Evolutionary conservation across 2,888 invertebrate genomes (phyloP), one percentile per base, ranked within the genome.

Genomic region (Cephalotes varians): DNA sequence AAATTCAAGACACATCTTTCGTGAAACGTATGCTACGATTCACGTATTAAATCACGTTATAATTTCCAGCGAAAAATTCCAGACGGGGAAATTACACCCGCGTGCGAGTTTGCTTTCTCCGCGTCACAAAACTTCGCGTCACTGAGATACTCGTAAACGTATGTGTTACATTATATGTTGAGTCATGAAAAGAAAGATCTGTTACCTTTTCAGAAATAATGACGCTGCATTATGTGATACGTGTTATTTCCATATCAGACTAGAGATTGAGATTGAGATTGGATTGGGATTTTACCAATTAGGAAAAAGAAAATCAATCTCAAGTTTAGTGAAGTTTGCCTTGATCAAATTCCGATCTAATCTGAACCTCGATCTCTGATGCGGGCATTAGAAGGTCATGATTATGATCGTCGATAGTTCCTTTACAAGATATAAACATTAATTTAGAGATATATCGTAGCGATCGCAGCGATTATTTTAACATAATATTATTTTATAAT

Each of bases 11-110:
- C 77, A 56, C n/a, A n/a, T 15, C n/a, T 69, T 28, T 69, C 44
- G 74, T 18, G 44, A 79, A 72, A 79, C 77, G 73, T 69, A 77
- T 72, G 56, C 73, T 31, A 31, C 56, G 73, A 79, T 79, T 72
- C 34, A 28, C n/a, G 73, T 72, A 56, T 56, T 73, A 44, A 79
- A 79, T 72, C 56, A 79, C 77, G 77, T 71, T 54, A 73, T 79
- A 79, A 79, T 79, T 72, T 73, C 18, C 31, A 54, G 77, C 25
- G 77, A 79, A 72, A 73, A 79, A 79, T 79, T 72, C 18, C 21
- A 25, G 28, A 10, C 40, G 40, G 31, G 10, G 15, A 47, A 77
- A 72, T 79, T 72, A 79, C 18, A 44, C n/a, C 21, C 25, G 28
- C 28, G 28, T 37, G 5, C 6, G 73, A 34, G 73, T 72, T 56